Conservation (phyloP, 2,797 vertebrate species). For the Lutjanus campechanus region DNA sequence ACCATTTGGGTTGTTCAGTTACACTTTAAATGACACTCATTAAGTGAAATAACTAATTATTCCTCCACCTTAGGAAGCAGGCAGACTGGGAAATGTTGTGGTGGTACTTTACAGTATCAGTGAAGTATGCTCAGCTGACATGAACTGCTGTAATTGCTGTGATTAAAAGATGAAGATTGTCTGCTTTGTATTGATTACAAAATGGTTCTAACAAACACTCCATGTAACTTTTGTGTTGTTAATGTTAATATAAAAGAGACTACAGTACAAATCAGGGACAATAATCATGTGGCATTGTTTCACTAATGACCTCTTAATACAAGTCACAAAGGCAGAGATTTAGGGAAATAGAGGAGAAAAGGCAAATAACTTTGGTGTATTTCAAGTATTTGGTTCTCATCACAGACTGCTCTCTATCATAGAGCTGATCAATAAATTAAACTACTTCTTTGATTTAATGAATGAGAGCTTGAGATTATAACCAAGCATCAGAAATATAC, state of each 20-base stretch:
- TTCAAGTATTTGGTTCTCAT: neutral
- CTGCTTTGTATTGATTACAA: conserved; percentile 1
- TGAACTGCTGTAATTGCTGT: neutral
- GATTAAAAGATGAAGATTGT: conserved; percentile 1
- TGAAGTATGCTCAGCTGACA: conserved; percentile 3
- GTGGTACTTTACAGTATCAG: neutral
- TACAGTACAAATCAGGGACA: neutral
- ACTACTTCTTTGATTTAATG: neutral
- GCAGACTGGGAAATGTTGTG: neutral
- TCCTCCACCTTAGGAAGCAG: conserved; percentile 12
- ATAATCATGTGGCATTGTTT: neutral
- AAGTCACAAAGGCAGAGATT: neutral
- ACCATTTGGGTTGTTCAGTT: conserved; percentile 29
- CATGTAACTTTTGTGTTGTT: neutral
- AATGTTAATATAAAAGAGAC: neutral
- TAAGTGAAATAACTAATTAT: conserved; percentile 1
- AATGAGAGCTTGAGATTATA: neutral
- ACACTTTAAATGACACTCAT: conserved; percentile 40
- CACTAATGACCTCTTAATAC: neutral
- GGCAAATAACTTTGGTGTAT: neutral
- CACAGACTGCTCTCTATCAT: neutral
- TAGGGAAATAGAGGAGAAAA: neutral
- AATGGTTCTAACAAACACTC: neutral
- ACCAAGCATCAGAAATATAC: neutral
- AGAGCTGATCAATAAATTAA: neutral